These are phyloP conservation scores for Chrysaora quinquecirrha DNA, from an alignment of 30 jellyfish, hydroid and myxozoan species.

Conservation along the genomic window DNA sequence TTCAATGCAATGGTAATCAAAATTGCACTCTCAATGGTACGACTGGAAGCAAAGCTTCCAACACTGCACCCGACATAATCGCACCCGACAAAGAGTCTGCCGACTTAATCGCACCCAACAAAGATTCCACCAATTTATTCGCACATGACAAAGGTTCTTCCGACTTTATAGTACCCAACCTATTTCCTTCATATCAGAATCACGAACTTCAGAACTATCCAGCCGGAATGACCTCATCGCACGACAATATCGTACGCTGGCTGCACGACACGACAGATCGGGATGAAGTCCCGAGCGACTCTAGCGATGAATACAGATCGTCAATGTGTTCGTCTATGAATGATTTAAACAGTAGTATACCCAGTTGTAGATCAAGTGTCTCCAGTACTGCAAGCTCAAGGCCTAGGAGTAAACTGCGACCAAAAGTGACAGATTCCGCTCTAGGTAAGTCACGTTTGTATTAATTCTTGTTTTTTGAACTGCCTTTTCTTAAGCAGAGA, in stretches of 20 bases:
- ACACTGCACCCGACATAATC: neutral
- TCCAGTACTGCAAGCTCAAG: neutral
- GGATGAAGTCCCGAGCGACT: slow-evolving; percentile 33
- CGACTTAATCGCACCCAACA: neutral
- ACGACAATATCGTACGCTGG: slow-evolving; percentile 61
- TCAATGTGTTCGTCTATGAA: slow-evolving; percentile 4
- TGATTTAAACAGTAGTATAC: neutral
- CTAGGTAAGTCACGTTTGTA: no score
- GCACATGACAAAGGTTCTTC: neutral
- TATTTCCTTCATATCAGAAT: neutral
- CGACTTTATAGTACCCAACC: neutral
- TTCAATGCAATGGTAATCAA: neutral
- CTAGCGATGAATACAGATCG: slow-evolving; percentile 53
- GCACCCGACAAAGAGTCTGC: neutral
- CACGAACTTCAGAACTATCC: neutral
- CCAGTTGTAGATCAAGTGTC: slow-evolving; percentile 7
- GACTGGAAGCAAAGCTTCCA: neutral
- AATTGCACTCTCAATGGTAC: neutral
- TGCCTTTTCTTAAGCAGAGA: no score
- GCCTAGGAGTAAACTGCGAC: neutral
- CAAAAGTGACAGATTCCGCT: slow-evolving; percentile 3
- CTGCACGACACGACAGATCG: slow-evolving; percentile 45
- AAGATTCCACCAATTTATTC: neutral
- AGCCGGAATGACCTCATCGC: slow-evolving; percentile 19
- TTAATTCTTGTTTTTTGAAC: no score